Conservation (phyloP, 2,113 vertebrate genomes). For the Silurus meridionalis region DNA sequence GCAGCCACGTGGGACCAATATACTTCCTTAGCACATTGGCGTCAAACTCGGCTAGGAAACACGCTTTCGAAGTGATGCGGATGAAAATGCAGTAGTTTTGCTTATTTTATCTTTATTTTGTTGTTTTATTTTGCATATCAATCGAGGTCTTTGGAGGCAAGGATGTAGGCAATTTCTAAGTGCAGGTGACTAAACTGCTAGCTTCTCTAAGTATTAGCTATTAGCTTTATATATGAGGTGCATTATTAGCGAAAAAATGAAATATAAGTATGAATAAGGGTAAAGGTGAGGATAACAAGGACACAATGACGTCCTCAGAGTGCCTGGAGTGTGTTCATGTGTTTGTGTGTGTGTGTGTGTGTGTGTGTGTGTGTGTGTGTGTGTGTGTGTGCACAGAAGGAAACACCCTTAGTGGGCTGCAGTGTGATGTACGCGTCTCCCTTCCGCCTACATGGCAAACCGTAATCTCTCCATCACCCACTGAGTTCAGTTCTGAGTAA, state of each 20-base stretch:
- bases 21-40: not conserved
- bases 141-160: not conserved
- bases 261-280: not conserved
- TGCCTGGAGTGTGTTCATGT: not conserved
- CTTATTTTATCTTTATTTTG: not conserved
- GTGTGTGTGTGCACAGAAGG: slow-evolving; percentile 7
- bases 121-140: not conserved
- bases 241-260: too few species aligned
- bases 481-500: slow-evolving; percentile 33
- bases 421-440: slow-evolving; percentile 7
- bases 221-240: not conserved
- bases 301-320: too few species aligned
- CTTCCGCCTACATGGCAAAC: slow-evolving; percentile 41
- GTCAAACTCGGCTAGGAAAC: not conserved
- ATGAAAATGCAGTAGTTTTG: not conserved
- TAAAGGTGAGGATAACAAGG: not conserved
- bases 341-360: slow-evolving; percentile 9
- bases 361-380: slow-evolving; percentile 15
- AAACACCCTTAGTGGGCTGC: slow-evolving; percentile 9
- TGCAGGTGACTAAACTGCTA: not conserved
- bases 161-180: not conserved
- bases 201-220: not conserved
- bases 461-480: slow-evolving; percentile 7
- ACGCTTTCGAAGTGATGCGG: not conserved
- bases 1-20: not conserved